Base-by-base conservation (phyloP, 2,888 invertebrate genomes). In the Nomada goodeniana region DNA sequence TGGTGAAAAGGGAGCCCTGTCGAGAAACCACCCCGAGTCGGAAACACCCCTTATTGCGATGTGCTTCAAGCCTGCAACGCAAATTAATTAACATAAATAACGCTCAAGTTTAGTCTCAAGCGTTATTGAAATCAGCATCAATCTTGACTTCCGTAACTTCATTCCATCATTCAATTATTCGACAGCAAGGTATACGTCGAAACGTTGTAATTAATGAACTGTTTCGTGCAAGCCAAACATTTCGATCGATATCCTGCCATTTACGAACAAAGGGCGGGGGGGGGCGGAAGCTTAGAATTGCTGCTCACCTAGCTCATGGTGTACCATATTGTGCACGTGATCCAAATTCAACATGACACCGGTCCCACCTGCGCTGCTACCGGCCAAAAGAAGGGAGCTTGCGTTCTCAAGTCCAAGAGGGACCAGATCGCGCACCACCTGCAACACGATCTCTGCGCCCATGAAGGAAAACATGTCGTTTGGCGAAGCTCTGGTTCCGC, bases 21-120 rank as follows among this genome's bases (percentile, higher is more conserved):
- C 98, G 78, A 98, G 94, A 93, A 98, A 98, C 98, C 98, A 99
- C 23, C 98, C 98, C 0, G 98, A 98, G 94, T 99, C 98, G 1
- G 97, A 96, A 10, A 98, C 96, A 0, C 98, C 98, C 3, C 97
- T 96, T 13, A 98, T 97, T 0, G 96, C 95, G 18, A 97, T 95
- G 74, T 95, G 95, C 53, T 94, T 94, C 75, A 92, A 79, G 9
- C 90, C 91, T 92, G 53, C 18, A 68, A 2, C 4, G 5, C 2
- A 9, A 47, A 47, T 47, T 47, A 47, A 47, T 47, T 18, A 23
- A 11, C 18, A 29, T 18, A 44, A 47, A 68, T 11, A 13, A 2
- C 1, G 11, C 7, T 10, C n/a, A 9, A 57, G 10, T 57, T 60
- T 60, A 60, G 36, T 36, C 2, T 11, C 4, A 23, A 3, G 20